phyloP scores from a whole-genome alignment of 2,113 vertebrate species.

The Gavialis gangeticus region DNA sequence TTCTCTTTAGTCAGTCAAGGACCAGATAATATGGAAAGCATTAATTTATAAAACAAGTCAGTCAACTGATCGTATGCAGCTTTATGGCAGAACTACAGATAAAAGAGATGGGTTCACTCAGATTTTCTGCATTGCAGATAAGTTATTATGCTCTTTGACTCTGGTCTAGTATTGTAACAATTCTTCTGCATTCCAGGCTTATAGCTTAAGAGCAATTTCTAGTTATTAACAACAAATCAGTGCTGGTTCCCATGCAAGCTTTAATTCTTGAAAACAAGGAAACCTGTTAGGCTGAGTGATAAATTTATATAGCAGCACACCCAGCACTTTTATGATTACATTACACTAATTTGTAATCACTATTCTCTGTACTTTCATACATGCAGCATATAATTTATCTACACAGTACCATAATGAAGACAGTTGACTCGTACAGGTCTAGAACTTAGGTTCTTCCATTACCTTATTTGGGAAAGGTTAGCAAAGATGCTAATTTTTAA shows the following conservation, averaged over 20 bases:
- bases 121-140: slow-evolving; percentile 56
- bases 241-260: background rate
- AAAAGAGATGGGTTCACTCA: background rate
- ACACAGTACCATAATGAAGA: fast-evolving
- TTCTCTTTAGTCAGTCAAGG: background rate
- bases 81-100: background rate
- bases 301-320: fast-evolving
- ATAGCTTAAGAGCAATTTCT: background rate
- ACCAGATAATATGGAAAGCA: fast-evolving
- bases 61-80: background rate
- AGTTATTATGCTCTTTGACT: background rate
- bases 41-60: background rate
- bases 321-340: background rate
- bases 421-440: background rate
- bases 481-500: too few species aligned
- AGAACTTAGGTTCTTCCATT: background rate
- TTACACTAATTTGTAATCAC: background rate
- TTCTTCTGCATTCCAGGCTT: background rate
- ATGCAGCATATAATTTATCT: background rate
- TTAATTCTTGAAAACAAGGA: background rate
- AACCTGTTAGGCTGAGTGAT: background rate
- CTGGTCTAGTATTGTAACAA: fast-evolving
- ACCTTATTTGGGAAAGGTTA: background rate
- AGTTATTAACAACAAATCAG: slow-evolving; percentile 1
- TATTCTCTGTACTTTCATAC: fast-evolving